Conservation (phyloP, 2,797 vertebrate species). For the Heterohyrax brucei region DNA sequence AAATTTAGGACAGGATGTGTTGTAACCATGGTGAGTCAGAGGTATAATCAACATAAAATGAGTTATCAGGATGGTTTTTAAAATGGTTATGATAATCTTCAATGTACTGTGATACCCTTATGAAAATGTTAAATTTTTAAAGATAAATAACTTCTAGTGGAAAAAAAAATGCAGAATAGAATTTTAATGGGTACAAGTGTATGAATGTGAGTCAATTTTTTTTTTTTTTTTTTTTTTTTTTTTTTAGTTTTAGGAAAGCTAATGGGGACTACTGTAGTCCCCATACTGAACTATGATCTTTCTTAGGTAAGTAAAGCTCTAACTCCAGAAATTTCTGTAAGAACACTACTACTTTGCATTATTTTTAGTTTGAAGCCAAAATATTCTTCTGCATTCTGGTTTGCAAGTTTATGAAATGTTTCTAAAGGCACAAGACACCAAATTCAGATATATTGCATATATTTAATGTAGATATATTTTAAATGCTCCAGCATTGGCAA, state of each 20-base stretch:
- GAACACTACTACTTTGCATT: constrained; percentile 37
- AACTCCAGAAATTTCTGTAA: constrained; percentile 65
- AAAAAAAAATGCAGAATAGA: constrained; percentile 72
- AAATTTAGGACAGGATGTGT: constrained; percentile 76
- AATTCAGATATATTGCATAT: not conserved
- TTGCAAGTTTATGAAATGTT: constrained; percentile 54
- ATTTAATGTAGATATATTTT: constrained; percentile 30
- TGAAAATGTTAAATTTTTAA: constrained; percentile 73
- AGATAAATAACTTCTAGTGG: constrained; percentile 71
- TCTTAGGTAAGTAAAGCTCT: constrained; percentile 36
- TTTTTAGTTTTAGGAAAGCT: constrained; percentile 62
- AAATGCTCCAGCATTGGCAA: not conserved
- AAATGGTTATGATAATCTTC: constrained; percentile 69
- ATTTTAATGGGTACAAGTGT: constrained; percentile 54
- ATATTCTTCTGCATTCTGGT: constrained; percentile 51
- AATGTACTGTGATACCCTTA: constrained; percentile 62
- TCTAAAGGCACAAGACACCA: constrained; percentile 18
- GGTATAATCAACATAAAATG: constrained; percentile 76
- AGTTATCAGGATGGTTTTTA: constrained; percentile 50
- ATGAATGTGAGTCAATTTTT: constrained; percentile 49
- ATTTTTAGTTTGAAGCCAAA: constrained; percentile 62
- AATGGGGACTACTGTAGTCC: not conserved
- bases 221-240: constrained; percentile 54
- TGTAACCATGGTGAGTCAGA: constrained; percentile 65
- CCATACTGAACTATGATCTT: constrained; percentile 72